Conservation (phyloP, 2,113 vertebrate species). For the Oncorhynchus clarkii region DNA sequence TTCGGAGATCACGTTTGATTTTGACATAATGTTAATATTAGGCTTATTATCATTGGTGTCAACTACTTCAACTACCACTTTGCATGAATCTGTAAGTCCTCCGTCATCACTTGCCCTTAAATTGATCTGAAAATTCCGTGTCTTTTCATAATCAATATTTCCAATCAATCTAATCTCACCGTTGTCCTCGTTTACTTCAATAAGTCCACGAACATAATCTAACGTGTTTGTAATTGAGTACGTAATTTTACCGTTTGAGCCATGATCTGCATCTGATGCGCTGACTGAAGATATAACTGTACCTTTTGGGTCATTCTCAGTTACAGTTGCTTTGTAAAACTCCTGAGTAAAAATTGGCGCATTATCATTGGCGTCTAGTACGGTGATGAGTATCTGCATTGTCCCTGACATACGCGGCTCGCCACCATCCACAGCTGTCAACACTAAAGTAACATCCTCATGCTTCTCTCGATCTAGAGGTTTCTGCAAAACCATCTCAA, state of each 20-base stretch:
- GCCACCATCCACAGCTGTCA: slow-evolving; percentile 51
- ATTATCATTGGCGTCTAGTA: slow-evolving; percentile 61
- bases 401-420: slow-evolving; percentile 43
- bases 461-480: slow-evolving; percentile 49
- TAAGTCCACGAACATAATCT: slow-evolving; percentile 40
- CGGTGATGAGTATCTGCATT: slow-evolving; percentile 39
- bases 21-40: slow-evolving; percentile 63
- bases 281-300: slow-evolving; percentile 45
- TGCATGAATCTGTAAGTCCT: slow-evolving; percentile 52
- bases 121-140: slow-evolving; percentile 52
- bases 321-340: slow-evolving; percentile 57
- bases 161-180: slow-evolving; percentile 65
- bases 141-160: slow-evolving; percentile 72
- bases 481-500: slow-evolving; percentile 52
- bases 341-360: slow-evolving; percentile 51
- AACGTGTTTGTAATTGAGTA: slow-evolving; percentile 66
- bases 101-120: slow-evolving; percentile 73
- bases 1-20: slow-evolving; percentile 55
- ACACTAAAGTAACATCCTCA: slow-evolving; percentile 18
- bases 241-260: slow-evolving; percentile 64
- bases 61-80: slow-evolving; percentile 67
- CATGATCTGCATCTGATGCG: slow-evolving; percentile 75
- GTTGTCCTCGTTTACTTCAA: slow-evolving; percentile 59
- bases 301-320: slow-evolving; percentile 54
- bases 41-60: slow-evolving; percentile 77